Conservation (phyloP, 2,888 invertebrate genomes). For the Aleiodes alternator region DNA sequence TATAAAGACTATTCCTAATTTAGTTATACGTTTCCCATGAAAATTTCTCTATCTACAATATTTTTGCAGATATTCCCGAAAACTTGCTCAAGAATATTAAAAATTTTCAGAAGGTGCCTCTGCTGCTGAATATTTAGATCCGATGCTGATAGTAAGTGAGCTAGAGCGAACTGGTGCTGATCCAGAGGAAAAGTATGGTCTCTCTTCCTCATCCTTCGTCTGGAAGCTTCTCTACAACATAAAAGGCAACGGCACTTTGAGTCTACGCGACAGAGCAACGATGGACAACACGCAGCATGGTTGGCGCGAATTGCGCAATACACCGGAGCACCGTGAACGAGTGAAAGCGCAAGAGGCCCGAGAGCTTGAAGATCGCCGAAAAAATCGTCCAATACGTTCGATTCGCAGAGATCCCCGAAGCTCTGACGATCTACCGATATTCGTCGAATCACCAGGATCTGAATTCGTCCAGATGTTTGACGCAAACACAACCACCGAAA, state of each 20-base stretch:
- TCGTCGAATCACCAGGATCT: conserved; percentile 1
- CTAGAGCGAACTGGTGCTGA: conserved; percentile 69
- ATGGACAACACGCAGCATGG: conserved; percentile 56
- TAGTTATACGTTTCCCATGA: neutral
- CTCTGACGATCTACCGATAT: conserved; percentile 38
- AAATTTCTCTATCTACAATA: neutral
- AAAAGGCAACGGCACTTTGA: conserved; percentile 71
- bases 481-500: neutral
- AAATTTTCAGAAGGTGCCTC: conserved; percentile 67
- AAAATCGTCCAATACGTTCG: neutral
- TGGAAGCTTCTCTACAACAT: conserved; percentile 78
- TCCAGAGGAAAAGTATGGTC: conserved; percentile 77
- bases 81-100: neutral
- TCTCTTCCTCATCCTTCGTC: conserved; percentile 81
- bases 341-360: conserved; percentile 59
- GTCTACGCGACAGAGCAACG: conserved; percentile 62
- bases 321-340: conserved; percentile 61
- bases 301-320: conserved; percentile 61
- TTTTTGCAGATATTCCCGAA: neutral
- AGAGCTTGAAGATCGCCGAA: conserved; percentile 40
- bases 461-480: conserved; percentile 24
- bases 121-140: conserved; percentile 72
- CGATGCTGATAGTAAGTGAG: conserved; percentile 72
- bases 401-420: conserved; percentile 60
- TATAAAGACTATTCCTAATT: neutral